A percentile compares a stretch with the other conserved stretches of the same genome.
These are phyloP conservation scores for Helarctos malayanus DNA, from an alignment of 2,797 vertebrate genomes.

Conservation along the genomic window DNA sequence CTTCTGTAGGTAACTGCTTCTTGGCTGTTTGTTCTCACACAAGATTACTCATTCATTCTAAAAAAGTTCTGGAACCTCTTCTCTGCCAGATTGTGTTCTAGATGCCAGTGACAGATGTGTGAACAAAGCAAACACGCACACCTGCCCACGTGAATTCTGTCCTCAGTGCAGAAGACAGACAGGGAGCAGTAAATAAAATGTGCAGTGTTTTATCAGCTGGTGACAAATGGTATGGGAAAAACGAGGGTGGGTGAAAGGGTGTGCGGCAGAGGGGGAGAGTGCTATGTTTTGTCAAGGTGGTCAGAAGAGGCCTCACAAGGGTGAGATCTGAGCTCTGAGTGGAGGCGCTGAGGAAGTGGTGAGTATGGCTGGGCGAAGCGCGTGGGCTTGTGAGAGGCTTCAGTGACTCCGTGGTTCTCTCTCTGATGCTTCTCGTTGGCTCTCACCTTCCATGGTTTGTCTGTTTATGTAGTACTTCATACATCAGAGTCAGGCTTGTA, in stretches of 20 bases:
- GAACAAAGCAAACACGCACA: not conserved
- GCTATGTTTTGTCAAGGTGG: not conserved
- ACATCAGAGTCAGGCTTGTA: not conserved
- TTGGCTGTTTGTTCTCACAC: not conserved
- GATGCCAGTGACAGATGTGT: not conserved
- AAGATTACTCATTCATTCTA: not conserved
- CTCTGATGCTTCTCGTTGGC: not conserved
- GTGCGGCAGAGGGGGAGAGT: no score
- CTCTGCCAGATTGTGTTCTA: not conserved
- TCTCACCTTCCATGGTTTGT: not conserved
- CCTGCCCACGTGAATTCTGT: not conserved
- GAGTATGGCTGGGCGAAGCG: rapidly evolving
- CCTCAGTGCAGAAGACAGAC: not conserved
- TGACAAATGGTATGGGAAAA: not conserved
- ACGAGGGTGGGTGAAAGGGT: not conserved
- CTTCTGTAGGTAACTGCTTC: not conserved
- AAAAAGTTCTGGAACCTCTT: not conserved
- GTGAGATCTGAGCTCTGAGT: not conserved
- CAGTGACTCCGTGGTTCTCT: not conserved
- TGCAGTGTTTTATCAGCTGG: not conserved
- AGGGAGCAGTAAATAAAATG: not conserved
- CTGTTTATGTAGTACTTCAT: not conserved
- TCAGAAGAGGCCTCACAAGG: not conserved
- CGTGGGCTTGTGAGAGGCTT: not conserved
- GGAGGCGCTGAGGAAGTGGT: not conserved